These are phyloP conservation scores for Drosophila atroscutellata DNA, from an alignment of 2,888 invertebrate species.

Conservation along the genomic window DNA sequence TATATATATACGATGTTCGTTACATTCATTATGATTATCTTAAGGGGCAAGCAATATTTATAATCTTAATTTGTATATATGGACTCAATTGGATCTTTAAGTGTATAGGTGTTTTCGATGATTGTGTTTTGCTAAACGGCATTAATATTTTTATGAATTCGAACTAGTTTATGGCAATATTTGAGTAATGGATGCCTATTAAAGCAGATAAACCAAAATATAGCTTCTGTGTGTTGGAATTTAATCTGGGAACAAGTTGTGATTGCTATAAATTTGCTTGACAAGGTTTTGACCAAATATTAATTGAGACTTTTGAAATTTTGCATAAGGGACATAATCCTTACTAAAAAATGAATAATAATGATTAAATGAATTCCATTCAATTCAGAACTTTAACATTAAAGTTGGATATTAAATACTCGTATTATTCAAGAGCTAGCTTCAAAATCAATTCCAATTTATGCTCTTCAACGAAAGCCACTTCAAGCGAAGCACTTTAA, in stretches of 20 bases:
- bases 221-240: conserved; percentile 7
- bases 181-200: conserved; percentile 6
- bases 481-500: conserved; percentile 2
- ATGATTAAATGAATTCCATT: not conserved
- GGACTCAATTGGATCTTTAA: conserved; percentile 44
- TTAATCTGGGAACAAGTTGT: not conserved
- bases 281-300: not conserved
- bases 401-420: not conserved
- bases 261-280: not conserved
- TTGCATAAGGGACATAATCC: no score
- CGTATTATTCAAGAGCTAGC: not conserved
- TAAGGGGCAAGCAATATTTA: conserved; percentile 23
- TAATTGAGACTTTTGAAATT: not conserved
- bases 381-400: not conserved
- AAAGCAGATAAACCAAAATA: conserved; percentile 10
- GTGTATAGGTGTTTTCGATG: conserved; percentile 15
- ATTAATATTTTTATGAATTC: conserved; percentile 45
- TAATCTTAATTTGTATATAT: conserved; percentile 23
- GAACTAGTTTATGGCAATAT: conserved; percentile 17
- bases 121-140: conserved; percentile 15
- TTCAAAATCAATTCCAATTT: not conserved
- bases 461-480: not conserved
- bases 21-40: conserved; percentile 22
- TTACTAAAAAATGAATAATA: not conserved
- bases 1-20: not conserved